Percentiles rank a stretch among this genome's conserved stretches.
These are phyloP conservation scores for Periophthalmodon schlosseri DNA, from an alignment of 2,113 vertebrate species.

Conservation along the genomic window DNA sequence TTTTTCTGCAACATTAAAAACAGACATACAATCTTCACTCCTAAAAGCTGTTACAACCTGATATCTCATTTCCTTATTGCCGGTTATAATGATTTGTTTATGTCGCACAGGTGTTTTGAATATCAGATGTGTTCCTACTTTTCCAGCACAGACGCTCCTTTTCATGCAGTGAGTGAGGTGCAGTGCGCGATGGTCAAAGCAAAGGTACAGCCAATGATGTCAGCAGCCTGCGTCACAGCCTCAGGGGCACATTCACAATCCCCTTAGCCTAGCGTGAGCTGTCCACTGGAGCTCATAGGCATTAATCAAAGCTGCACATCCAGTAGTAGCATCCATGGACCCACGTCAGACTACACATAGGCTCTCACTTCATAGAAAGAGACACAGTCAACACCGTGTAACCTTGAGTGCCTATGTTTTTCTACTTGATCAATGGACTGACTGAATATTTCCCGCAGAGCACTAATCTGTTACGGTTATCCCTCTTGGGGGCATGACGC, in stretches of 20 bases:
- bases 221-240: slow-evolving; percentile 73
- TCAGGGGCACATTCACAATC: slow-evolving; percentile 56
- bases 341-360: slow-evolving; percentile 40
- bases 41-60: too few relatives aligned
- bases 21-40: too few relatives aligned
- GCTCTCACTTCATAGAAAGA: slow-evolving; percentile 13
- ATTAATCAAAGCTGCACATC: slow-evolving; percentile 53
- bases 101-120: not conserved
- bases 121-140: not conserved
- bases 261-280: slow-evolving; percentile 48
- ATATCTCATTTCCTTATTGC: too few relatives aligned
- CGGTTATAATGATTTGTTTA: not conserved
- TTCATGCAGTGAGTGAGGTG: slow-evolving; percentile 20
- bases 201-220: slow-evolving; percentile 62
- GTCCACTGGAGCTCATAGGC: slow-evolving; percentile 40
- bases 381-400: slow-evolving; percentile 8
- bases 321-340: slow-evolving; percentile 19
- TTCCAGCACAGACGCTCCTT: not conserved
- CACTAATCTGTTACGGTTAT: slow-evolving; percentile 15
- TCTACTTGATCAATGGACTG: slow-evolving; percentile 31
- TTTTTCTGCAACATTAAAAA: too few relatives aligned
- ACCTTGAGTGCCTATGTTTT: slow-evolving; percentile 29
- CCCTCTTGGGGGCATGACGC: not conserved
- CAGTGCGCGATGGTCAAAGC: slow-evolving; percentile 49
- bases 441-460: slow-evolving; percentile 20